Percentiles rank a stretch among this genome's conserved stretches.
Conservation (phyloP, 2,113 vertebrate species). For the Amia ocellicauda region DNA sequence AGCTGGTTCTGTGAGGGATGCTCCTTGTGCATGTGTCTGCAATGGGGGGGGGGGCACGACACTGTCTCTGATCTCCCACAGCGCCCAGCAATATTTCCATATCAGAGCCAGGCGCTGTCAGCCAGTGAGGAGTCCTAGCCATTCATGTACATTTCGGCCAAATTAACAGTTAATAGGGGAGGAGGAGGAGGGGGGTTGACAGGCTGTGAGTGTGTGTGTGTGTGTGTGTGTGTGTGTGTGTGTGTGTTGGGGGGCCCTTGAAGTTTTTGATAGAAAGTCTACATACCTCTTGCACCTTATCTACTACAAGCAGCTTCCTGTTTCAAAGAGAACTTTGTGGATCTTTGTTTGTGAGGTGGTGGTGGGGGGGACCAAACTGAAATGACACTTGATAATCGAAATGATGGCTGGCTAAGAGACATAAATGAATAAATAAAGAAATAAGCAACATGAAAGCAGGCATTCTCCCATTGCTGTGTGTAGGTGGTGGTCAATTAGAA, state of each 20-base stretch:
- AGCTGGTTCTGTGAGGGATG: constrained; percentile 14
- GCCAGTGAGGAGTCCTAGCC: constrained; percentile 67
- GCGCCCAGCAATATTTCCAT: constrained; percentile 77
- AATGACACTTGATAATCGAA: too few species aligned
- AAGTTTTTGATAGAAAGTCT: constrained; percentile 77
- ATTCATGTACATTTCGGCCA: constrained; percentile 75
- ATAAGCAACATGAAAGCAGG: too few species aligned
- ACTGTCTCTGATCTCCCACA: constrained; percentile 60
- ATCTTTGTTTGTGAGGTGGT: constrained; percentile 51
- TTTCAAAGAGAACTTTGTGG: constrained; percentile 78
- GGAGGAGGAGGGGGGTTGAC: constrained; percentile 51
- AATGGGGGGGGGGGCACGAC: constrained; percentile 19
- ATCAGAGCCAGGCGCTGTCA: constrained; percentile 74
- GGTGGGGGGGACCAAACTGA: too few species aligned
- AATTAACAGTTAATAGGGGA: constrained; percentile 73
- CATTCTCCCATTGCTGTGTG: too few species aligned
- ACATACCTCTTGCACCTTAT: constrained; percentile 74
- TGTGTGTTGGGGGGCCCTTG: too few species aligned
- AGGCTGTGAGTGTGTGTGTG: too few species aligned
- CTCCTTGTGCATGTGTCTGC: constrained; percentile 4
- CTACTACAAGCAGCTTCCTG: constrained; percentile 66
- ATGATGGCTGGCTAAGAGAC: too few species aligned
- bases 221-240: too few species aligned
- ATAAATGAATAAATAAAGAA: too few species aligned
- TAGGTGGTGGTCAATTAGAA: too few species aligned